phyloP scores from a whole-genome alignment of 2,888 invertebrate species.

The Lithophane socia region DNA sequence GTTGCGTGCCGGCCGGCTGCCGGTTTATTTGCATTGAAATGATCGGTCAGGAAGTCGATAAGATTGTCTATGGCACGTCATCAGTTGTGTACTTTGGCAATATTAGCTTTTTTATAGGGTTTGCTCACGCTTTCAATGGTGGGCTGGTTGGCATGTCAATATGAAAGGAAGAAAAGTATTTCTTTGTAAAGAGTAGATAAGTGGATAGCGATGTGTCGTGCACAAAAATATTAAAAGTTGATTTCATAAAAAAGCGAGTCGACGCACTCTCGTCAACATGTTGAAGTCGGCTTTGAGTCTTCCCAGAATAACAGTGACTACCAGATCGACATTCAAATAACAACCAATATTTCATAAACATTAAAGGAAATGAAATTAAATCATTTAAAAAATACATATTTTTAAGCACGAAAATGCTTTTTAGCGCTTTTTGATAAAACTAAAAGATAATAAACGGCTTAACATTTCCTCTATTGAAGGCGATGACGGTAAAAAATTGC shows the following conservation, averaged over 20 bases:
- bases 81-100: conserved; percentile 53
- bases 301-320: no score
- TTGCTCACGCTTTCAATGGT: conserved; percentile 48
- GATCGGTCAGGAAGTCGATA: conserved; percentile 64
- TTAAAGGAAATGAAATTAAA: neutral
- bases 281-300: no score
- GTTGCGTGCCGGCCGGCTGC: conserved; percentile 56
- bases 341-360: neutral
- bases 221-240: neutral
- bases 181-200: neutral
- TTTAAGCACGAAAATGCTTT: no score
- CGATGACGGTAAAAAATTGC: conserved; percentile 56
- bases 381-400: neutral
- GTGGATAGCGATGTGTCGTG: neutral
- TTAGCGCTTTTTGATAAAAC: neutral
- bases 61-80: conserved; percentile 57
- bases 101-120: conserved; percentile 57
- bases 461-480: conserved; percentile 33
- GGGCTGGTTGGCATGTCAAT: conserved; percentile 10
- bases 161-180: conserved; percentile 8
- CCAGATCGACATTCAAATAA: neutral
- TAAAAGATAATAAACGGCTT: conserved; percentile 26
- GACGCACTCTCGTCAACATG: no score
- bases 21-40: conserved; percentile 66
- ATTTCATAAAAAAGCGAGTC: no score